Evolutionary conservation across 2,113 vertebrate genomes (phyloP).

Genomic region (Laticauda colubrina): DNA sequence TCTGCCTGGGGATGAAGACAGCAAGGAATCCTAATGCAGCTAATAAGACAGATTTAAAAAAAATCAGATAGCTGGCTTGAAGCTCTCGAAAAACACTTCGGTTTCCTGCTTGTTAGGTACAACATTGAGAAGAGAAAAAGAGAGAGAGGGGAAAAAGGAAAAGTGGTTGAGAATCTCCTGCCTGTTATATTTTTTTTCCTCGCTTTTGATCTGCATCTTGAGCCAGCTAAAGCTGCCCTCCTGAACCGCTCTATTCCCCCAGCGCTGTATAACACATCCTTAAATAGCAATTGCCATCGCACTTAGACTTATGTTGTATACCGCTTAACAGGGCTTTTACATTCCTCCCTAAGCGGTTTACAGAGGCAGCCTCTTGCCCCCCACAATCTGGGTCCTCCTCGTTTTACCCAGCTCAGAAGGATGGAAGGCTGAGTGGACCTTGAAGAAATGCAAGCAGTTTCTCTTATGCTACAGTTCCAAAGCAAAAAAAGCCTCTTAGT

Average conservation of each 20-base stretch:
- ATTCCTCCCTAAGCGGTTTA: too few species aligned
- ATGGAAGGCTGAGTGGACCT: too few species aligned
- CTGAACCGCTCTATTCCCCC: too few species aligned
- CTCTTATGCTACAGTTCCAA: neutral
- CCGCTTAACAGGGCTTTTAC: too few species aligned
- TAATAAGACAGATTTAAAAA: neutral
- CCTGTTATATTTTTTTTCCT: neutral
- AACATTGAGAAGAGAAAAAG: neutral
- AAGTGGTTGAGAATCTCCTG: neutral
- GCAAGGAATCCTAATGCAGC: neutral
- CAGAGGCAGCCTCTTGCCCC: too few species aligned
- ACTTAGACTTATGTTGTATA: too few species aligned
- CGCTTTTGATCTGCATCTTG: neutral
- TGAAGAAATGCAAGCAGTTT: neutral
- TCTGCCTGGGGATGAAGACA: neutral
- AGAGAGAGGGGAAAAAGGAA: fast-evolving
- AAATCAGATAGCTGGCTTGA: neutral
- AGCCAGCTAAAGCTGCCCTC: too few species aligned
- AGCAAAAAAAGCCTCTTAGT: neutral
- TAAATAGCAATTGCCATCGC: too few species aligned
- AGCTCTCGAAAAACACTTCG: neutral
- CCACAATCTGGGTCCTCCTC: too few species aligned
- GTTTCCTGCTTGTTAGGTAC: neutral
- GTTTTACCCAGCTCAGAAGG: too few species aligned
- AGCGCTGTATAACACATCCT: too few species aligned